Evolutionary conservation across 2,888 invertebrate species (phyloP).

Genomic region (Polydrusus pterygomalis): DNA sequence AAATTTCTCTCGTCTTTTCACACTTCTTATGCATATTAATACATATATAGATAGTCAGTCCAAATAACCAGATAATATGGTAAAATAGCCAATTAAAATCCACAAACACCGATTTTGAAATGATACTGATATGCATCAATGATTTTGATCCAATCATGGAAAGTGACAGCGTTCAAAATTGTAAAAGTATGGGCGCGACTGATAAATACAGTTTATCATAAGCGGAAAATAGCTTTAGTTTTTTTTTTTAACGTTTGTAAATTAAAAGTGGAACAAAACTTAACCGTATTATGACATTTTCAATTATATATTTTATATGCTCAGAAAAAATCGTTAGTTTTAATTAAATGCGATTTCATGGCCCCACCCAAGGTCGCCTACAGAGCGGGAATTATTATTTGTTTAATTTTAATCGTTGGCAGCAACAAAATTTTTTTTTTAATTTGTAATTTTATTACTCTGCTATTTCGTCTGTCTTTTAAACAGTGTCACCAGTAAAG

Average conservation of each 20-base stretch:
- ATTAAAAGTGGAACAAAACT: background rate
- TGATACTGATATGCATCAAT: slow-evolving; percentile 3
- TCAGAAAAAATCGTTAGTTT: too few species aligned
- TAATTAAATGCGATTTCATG: too few species aligned
- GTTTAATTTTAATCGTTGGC: too few species aligned
- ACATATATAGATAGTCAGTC: too few species aligned
- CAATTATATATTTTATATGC: too few species aligned
- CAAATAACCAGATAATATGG: background rate
- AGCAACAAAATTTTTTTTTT: too few species aligned
- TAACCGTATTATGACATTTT: background rate
- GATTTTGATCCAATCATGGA: background rate
- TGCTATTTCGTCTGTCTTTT: too few species aligned
- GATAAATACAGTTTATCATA: background rate
- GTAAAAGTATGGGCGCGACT: slow-evolving; percentile 7
- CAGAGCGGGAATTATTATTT: too few species aligned
- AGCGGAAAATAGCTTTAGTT: background rate
- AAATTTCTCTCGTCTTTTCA: slow-evolving; percentile 4
- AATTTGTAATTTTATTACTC: too few species aligned
- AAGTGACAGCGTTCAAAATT: slow-evolving; percentile 20
- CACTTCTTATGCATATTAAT: background rate
- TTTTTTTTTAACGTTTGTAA: background rate
- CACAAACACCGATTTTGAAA: background rate
- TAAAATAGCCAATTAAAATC: background rate
- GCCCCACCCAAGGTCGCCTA: too few species aligned
- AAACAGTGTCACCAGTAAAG: too few species aligned